Evolutionary conservation across 2,888 invertebrate species (phyloP), one percentile per base, ranked within the genome.

Genomic region (Agrotis puta): DNA sequence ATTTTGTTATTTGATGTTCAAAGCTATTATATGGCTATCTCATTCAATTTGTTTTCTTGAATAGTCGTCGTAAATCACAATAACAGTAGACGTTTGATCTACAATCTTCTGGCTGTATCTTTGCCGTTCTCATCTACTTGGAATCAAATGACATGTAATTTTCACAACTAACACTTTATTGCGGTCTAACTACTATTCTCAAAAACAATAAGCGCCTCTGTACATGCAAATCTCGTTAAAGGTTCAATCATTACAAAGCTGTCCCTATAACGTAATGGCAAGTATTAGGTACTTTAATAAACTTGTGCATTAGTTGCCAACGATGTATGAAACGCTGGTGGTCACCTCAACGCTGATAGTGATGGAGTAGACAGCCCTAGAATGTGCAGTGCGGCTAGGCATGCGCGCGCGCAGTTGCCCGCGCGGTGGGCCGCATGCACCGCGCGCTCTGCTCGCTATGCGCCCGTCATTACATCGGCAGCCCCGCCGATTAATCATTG

Each of bases 401-500:
- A 73, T 69, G 59, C 66, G 61, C 68, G 18, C 62, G 70, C 72
- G 70, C 79, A 71, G 47, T 66, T 59, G 73, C 65, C 50, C 51
- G 59, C 59, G 66, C 62, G 80, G 69, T 70, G 81, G 77, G 70
- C 77, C 80, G 84, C 81, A 82, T 85, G 83, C 82, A 59, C 58
- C 85, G 74, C 74, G 82, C 54, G 64, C 72, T 58, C 47, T 24
- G 69, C 71, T 86, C 75, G 75, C 83, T 83, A 85, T 85, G 86
- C 86, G 74, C 86, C 91, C 91, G 87, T 90, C 91, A 93, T 94
- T 94, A 94, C 92, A 89, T 90, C 94, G 90, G 94, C 93, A 93
- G 94, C 93, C 76, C 81, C 66, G 88, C 78, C 93, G 92, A 96
- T 96, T 95, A 95, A 96, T 96, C 96, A 95, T 95, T 91, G 91